A percentile compares a stretch with the other conserved stretches of the same genome.
These are phyloP conservation scores for Esox masquinongy DNA, from an alignment of 2,797 vertebrate genomes.

Conservation along the genomic window DNA sequence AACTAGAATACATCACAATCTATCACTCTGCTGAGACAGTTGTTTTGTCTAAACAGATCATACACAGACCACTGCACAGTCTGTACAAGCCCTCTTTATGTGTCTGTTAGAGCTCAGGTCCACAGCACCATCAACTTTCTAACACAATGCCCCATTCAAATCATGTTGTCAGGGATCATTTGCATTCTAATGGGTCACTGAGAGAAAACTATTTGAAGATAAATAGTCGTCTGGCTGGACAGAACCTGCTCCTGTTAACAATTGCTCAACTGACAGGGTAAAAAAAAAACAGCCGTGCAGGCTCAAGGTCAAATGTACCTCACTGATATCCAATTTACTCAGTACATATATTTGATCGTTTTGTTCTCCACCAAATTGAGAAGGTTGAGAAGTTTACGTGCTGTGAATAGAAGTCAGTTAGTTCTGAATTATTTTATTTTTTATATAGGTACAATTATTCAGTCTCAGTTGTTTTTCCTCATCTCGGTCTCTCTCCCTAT, in stretches of 20 bases:
- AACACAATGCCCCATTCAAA: constrained; percentile 74
- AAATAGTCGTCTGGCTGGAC: constrained; percentile 69
- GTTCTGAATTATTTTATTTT: too few relatives aligned
- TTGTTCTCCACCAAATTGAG: too few relatives aligned
- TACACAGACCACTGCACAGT: neutral
- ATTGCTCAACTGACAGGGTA: constrained; percentile 68
- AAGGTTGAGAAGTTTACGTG: too few relatives aligned
- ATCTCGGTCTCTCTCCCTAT: neutral
- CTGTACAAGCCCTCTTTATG: neutral
- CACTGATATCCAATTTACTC: constrained; percentile 20
- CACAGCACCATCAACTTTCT: constrained; percentile 63
- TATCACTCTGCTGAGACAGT: too few relatives aligned
- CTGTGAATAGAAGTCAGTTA: too few relatives aligned
- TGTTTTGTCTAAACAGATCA: too few relatives aligned
- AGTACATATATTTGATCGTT: too few relatives aligned
- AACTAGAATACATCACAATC: too few relatives aligned
- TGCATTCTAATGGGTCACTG: constrained; percentile 79
- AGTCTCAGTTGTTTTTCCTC: neutral
- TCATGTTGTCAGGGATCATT: constrained; percentile 68
- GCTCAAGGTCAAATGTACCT: constrained; percentile 65
- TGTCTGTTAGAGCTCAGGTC: constrained; percentile 70
- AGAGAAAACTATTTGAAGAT: constrained; percentile 72
- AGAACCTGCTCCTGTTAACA: constrained; percentile 72
- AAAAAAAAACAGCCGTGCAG: constrained; percentile 63
- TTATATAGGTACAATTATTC: too few relatives aligned